phyloP scores from a whole-genome alignment of 2,113 vertebrate species.

The Elephantulus edwardii region DNA sequence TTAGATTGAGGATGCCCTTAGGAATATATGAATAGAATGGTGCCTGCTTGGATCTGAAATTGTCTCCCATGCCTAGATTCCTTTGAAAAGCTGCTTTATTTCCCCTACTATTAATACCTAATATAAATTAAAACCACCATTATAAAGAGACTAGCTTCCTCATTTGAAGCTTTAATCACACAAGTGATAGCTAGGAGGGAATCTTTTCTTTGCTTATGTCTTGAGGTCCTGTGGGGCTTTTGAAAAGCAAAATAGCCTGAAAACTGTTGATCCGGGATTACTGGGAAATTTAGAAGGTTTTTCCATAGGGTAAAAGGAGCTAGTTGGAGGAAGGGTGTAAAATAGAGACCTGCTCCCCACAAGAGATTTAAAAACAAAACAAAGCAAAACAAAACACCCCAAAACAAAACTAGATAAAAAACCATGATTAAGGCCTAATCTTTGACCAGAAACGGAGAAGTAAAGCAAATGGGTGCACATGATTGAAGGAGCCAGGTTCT shows the following conservation, averaged over 20 bases:
- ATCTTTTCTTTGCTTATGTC: not conserved
- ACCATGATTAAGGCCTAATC: not conserved
- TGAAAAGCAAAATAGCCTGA: not conserved
- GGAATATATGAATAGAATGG: not conserved
- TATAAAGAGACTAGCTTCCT: not conserved
- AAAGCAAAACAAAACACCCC: too few species aligned
- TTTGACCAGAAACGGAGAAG: not conserved
- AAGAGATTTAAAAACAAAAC: too few species aligned
- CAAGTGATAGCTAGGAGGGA: not conserved
- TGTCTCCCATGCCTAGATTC: not conserved
- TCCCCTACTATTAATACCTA: not conserved
- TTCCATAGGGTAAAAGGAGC: not conserved
- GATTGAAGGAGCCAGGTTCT: not conserved
- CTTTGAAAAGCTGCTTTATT: not conserved
- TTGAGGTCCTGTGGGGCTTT: not conserved
- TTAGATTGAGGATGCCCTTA: not conserved
- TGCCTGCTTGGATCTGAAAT: not conserved
- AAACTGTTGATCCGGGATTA: slow-evolving; percentile 15
- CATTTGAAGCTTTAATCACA: slow-evolving; percentile 4
- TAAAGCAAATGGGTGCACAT: not conserved
- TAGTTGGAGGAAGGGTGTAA: not conserved
- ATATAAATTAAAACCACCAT: slow-evolving; percentile 1
- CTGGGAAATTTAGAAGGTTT: not conserved
- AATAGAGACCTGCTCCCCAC: not conserved
- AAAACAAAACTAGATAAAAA: too few species aligned